phyloP scores from a whole-genome alignment of 2,888 invertebrate genomes.

The Acanthoscelides obtectus region DNA sequence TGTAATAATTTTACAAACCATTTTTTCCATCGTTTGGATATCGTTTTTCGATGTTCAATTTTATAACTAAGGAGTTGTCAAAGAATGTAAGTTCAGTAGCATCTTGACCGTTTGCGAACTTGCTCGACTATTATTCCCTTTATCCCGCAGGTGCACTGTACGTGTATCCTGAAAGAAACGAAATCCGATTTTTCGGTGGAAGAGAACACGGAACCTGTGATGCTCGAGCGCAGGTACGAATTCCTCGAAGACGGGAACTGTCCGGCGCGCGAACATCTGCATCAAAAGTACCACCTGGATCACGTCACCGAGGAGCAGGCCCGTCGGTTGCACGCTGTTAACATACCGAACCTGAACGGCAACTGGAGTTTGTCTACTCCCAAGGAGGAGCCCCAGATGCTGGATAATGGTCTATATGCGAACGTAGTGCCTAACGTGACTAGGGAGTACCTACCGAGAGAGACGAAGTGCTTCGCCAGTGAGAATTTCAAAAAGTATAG shows the following conservation, averaged over 20 bases:
- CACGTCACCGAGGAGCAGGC: slow-evolving; percentile 50
- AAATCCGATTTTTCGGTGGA: slow-evolving; percentile 37
- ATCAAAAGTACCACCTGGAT: slow-evolving; percentile 51
- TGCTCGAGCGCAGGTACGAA: slow-evolving; percentile 38
- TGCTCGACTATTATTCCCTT: no score
- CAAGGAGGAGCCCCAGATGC: slow-evolving; percentile 21
- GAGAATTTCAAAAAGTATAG: slow-evolving; percentile 46
- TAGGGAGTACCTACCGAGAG: slow-evolving; percentile 39
- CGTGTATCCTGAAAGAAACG: slow-evolving; percentile 37
- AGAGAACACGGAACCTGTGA: slow-evolving; percentile 28
- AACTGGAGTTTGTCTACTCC: slow-evolving; percentile 32
- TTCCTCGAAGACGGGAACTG: slow-evolving; percentile 55
- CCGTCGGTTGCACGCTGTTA: slow-evolving; percentile 46
- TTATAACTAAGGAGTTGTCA: no score
- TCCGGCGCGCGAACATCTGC: slow-evolving; percentile 49
- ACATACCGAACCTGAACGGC: slow-evolving; percentile 41
- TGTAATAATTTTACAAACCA: no score
- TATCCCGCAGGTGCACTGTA: slow-evolving; percentile 25
- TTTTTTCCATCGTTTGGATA: no score
- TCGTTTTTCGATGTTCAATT: no score
- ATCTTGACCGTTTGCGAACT: no score
- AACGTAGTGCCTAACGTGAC: slow-evolving; percentile 49
- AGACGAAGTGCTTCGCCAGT: slow-evolving; percentile 35
- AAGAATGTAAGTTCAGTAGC: no score
- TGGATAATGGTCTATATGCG: slow-evolving; percentile 36